A percentile compares a stretch with the other conserved stretches of the same genome.
Conservation (phyloP, 1,140 invertebrate genomes). For the Papilio dardanus region DNA sequence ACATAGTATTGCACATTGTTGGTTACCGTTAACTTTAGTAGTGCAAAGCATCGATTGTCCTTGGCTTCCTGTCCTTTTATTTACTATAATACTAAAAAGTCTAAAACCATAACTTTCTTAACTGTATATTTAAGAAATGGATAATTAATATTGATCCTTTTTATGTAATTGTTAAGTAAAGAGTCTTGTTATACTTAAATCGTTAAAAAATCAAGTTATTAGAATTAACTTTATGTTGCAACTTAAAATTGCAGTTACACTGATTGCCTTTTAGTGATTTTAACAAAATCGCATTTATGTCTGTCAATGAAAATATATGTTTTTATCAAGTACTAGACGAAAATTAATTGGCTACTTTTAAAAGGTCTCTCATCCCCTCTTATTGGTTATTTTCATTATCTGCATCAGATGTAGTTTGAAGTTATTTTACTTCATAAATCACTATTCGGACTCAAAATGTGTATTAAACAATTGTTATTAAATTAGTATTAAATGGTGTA, state of each 20-base stretch:
- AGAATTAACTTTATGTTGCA: slow-evolving; percentile 32
- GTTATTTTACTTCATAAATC: neutral
- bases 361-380: too few species aligned
- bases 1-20: neutral
- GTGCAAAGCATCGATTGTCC: too few species aligned
- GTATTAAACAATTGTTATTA: too few species aligned
- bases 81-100: too few species aligned
- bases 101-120: too few species aligned
- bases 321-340: too few species aligned
- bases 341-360: too few species aligned
- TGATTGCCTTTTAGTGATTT: slow-evolving; percentile 19
- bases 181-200: neutral
- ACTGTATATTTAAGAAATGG: too few species aligned
- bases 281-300: neutral
- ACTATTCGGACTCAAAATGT: too few species aligned
- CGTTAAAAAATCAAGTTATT: slow-evolving; percentile 22
- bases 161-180: neutral
- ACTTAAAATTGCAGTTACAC: neutral
- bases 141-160: neutral
- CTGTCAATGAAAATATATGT: neutral
- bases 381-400: neutral
- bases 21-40: too few species aligned
- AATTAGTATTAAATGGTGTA: too few species aligned
- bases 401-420: neutral
- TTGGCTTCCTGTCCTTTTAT: too few species aligned